Evolutionary conservation across 2,888 invertebrate genomes (phyloP), one percentile per base, ranked within the genome.

Genomic region (Euclidia mi): DNA sequence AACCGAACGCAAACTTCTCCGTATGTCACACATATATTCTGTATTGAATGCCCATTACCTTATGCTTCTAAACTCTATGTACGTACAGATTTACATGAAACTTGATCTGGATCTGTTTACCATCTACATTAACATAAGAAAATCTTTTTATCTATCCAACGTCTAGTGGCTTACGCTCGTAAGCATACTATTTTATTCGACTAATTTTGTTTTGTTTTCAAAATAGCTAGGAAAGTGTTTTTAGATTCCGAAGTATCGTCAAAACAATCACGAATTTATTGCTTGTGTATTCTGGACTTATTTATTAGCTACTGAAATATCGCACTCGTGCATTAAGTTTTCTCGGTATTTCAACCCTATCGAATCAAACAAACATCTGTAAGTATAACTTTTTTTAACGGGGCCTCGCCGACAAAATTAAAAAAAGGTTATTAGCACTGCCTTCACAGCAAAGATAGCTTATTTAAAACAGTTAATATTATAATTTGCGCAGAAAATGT

Each of bases 391-490:
- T 52, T 60, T 48, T 63, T 68, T 3, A 25, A 25, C 2, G 20
- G 1, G 7, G 46, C 53, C 43, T 57, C 47, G 15, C 15, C 42
- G 18, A 14, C 51, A 47, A 62, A 55, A 66, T 71, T 62, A 59
- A 70, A 72, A 61, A 44, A 56, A 34, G 53, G 44, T 42, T 67
- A 58, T 67, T 56, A 67, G 68, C 56, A 45, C 60, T 53, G 50
- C 12, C 56, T 65, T 64, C 66, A 67, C 71, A 59, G 68, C 57
- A 59, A 56, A 60, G 66, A 82, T 77, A 63, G 71, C 82, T 80
- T 81, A 77, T 77, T 82, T 78, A 76, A 73, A 68, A 59, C 65
- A 31, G 65, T 71, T 76, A 74, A 79, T 75, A 75, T 72, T 71
- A 69, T 73, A 81, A 81, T 75, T 80, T 76, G 63, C 50, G 56